These are phyloP conservation scores for Meloidogyne hapla DNA, from an alignment of 1,140 invertebrate genomes.

Conservation along the genomic window DNA sequence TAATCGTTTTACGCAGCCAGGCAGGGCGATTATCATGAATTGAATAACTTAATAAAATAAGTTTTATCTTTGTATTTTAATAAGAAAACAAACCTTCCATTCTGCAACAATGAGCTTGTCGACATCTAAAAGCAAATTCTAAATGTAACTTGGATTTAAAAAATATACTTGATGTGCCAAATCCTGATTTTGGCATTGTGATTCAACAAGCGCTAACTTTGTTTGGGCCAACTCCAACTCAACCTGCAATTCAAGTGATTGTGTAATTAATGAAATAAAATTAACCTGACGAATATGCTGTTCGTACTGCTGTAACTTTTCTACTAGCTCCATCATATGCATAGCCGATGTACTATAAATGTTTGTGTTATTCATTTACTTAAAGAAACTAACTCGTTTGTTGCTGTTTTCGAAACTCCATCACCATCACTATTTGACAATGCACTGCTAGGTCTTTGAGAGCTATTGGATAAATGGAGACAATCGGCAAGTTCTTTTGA, in stretches of 20 bases:
- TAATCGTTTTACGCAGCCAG: constrained; percentile 60
- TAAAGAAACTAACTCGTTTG: background rate
- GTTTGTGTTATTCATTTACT: background rate
- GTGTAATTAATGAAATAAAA: background rate
- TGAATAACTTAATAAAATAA: background rate
- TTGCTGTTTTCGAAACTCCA: background rate
- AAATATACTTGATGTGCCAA: constrained; percentile 53
- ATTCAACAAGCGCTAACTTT: constrained; percentile 91
- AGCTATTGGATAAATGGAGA: background rate
- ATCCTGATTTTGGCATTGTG: constrained; percentile 91
- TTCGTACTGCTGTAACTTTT: constrained; percentile 50
- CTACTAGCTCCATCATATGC: constrained; percentile 44
- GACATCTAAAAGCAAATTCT: constrained; percentile 34
- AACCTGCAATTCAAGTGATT: constrained; percentile 65
- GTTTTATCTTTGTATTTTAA: background rate
- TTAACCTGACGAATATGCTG: constrained; percentile 51
- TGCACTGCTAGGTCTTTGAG: constrained; percentile 1
- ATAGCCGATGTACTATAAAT: background rate
- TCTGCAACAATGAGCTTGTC: constrained; percentile 12
- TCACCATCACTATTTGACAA: background rate
- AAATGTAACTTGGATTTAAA: constrained; percentile 3
- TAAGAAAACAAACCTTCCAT: background rate
- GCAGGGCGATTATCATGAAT: constrained; percentile 21
- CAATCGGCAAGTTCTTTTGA: constrained; percentile 12
- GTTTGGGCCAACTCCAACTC: constrained; percentile 92